phyloP scores from a whole-genome alignment of 2,888 invertebrate genomes.

The Clusia tigrina region DNA sequence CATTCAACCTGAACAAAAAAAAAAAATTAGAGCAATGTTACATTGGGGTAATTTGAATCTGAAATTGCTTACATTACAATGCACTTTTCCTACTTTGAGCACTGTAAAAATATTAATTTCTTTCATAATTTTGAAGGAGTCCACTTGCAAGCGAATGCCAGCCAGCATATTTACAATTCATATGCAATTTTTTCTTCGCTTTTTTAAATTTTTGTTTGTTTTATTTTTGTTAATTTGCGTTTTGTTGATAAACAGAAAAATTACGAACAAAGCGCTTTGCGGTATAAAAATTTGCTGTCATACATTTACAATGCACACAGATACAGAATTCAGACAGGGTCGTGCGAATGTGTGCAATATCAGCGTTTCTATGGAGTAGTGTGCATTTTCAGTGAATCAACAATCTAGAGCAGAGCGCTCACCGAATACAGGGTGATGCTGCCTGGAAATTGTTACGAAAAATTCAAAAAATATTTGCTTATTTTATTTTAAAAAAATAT shows the following conservation, averaged over 20 bases:
- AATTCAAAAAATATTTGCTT: too few species aligned
- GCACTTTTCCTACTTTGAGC: too few species aligned
- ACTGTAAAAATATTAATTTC: too few species aligned
- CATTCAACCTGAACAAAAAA: background rate
- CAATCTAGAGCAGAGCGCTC: background rate
- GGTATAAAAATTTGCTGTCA: background rate
- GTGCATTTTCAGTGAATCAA: background rate
- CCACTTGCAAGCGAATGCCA: too few species aligned
- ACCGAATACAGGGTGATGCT: too few species aligned
- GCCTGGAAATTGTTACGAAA: too few species aligned
- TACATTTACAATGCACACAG: background rate
- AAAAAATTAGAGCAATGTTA: background rate
- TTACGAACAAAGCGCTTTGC: background rate
- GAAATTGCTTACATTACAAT: too few species aligned
- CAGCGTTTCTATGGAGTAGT: background rate
- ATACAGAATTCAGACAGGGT: background rate
- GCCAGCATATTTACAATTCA: too few species aligned
- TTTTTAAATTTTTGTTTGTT: background rate
- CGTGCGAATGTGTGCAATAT: background rate
- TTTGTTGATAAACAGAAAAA: constrained; percentile 5
- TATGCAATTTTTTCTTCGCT: background rate
- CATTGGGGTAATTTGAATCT: too few species aligned
- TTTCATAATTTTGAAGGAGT: too few species aligned
- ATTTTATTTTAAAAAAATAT: too few species aligned
- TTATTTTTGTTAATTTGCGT: background rate